Evolutionary conservation across 2,797 vertebrate genomes (phyloP).

Genomic region (Gymnoscopelus microlampas): DNA sequence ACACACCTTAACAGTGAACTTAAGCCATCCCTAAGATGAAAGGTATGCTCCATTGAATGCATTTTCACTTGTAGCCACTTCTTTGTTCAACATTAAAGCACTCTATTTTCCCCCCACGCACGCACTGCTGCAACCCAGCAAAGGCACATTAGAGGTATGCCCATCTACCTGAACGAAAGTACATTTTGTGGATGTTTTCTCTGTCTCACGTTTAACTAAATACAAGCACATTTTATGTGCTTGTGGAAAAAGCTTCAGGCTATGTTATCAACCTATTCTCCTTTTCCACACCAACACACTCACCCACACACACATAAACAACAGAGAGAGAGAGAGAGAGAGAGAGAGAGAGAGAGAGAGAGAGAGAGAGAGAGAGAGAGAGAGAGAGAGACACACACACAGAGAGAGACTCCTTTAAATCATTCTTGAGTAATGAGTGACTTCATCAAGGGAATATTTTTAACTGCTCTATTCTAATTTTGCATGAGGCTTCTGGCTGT

Average conservation of each 20-base stretch:
- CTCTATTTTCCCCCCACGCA: neutral
- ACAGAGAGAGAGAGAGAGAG: neutral
- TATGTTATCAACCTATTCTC: slow-evolving; percentile 15
- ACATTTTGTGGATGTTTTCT: neutral
- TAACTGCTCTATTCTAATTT: slow-evolving; percentile 9
- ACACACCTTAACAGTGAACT: neutral
- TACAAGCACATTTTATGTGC: neutral
- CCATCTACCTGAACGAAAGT: no score
- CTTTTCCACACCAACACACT: slow-evolving; percentile 1
- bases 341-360: neutral
- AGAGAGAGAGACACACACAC: neutral
- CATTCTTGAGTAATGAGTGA: slow-evolving; percentile 8
- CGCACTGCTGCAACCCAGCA: no score
- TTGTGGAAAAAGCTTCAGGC: neutral
- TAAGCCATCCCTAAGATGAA: neutral
- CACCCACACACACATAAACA: slow-evolving; percentile 1
- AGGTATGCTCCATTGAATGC: neutral
- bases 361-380: neutral
- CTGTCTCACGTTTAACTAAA: slow-evolving; percentile 1
- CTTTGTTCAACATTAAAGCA: slow-evolving; percentile 7
- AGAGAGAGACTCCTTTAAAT: neutral
- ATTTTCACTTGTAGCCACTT: neutral
- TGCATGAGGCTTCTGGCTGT: neutral
- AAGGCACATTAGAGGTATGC: no score
- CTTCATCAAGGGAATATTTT: slow-evolving; percentile 22